Evolutionary conservation across 1,140 invertebrate species (phyloP), one percentile per base, ranked within the genome.

Genomic region (Drosophila arizonae): DNA sequence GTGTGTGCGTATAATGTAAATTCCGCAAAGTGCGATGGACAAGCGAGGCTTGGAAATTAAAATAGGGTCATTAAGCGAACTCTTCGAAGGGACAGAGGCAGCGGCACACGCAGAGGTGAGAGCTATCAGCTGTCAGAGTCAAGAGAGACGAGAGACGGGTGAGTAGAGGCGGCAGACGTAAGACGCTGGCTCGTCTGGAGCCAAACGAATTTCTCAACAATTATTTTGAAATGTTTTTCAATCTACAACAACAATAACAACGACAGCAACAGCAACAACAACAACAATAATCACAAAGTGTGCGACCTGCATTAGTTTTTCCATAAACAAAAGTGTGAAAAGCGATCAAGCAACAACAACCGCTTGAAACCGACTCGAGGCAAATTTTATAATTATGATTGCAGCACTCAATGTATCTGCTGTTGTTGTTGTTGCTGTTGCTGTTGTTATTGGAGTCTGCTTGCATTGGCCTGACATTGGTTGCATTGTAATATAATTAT

Each of bases 201-300:
- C 66, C 81, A 81, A 60, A 87, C 72, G 79, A 82, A 86, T 86
- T 86, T 86, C 82, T 87, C 82, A 86, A 86, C 82, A 87, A 87
- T 87, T 86, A 86, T 82, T 86, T 86, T 79, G 79, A 82, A 86
- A 86, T 86, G 82, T 70, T 87, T 86, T 86, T 87, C 82, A 87
- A 86, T 87, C 69, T 63, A 72, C 65, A 74, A 57, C 55, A 58
- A 64, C 55, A 64, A 30, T 8, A 63, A 15, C 13, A 51, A 39
- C 24, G 33, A 43, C 17, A 41, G 6, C 11, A 21, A 2, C 21
- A 24, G 70, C 65, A 74, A 57, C 55, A 58, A 64, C 55, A 64
- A 11, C 15, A 17, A 2, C 43, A 46, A 17, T 6, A 39, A 11
- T 36, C 36, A 11, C 46, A 26, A 10, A 17, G 10, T 50, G 60